Evolutionary conservation across 2,888 invertebrate species (phyloP).

Genomic region (Chaitophorus viminalis): DNA sequence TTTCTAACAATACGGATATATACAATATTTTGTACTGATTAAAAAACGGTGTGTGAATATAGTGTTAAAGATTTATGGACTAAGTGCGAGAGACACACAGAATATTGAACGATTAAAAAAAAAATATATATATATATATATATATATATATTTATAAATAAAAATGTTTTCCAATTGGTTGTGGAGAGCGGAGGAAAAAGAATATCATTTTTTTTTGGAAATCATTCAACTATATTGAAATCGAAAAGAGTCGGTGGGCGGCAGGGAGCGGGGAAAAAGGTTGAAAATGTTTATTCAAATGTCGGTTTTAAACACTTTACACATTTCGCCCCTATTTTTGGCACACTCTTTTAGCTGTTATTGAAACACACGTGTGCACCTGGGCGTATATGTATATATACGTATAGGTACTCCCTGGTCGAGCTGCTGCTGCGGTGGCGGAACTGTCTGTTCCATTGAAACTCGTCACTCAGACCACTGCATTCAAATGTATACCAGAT

Average conservation of each 20-base stretch:
- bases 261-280: neutral
- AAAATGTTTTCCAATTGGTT: slow-evolving; percentile 2
- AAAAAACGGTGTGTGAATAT: slow-evolving; percentile 1
- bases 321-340: slow-evolving; percentile 24
- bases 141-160: neutral
- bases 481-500: neutral
- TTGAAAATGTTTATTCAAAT: slow-evolving; percentile 43
- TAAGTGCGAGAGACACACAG: slow-evolving; percentile 32
- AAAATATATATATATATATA: neutral
- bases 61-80: slow-evolving; percentile 39
- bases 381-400: too few species aligned
- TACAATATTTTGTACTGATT: neutral
- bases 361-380: slow-evolving; percentile 17
- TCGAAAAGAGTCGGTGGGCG: slow-evolving; percentile 3
- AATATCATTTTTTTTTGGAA: slow-evolving; percentile 33
- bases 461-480: neutral
- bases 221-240: slow-evolving; percentile 46
- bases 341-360: slow-evolving; percentile 24
- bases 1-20: neutral
- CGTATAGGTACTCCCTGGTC: neutral
- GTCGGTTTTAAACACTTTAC: slow-evolving; percentile 19
- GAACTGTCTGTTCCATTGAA: neutral
- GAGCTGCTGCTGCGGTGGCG: too few species aligned
- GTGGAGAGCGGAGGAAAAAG: neutral
- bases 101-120: slow-evolving; percentile 26